Evolutionary conservation across 2,888 invertebrate species (phyloP), one percentile per base, ranked within the genome.

Genomic region (Microctonus aethiopoides): DNA sequence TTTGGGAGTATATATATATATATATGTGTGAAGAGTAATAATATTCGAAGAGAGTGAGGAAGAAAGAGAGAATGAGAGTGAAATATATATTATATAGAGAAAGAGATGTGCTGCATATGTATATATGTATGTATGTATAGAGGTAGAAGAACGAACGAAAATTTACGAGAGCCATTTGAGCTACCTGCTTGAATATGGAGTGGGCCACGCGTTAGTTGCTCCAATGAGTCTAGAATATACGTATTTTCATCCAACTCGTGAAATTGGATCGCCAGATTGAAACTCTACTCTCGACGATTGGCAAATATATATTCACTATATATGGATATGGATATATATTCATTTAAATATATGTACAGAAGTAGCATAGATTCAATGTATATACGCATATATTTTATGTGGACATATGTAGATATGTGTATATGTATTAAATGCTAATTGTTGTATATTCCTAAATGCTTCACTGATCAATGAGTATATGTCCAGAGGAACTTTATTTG

Each of bases 241-340:
- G 73, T 77, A 77, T 79, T 78, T 76, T 76, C 75, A 79, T 76
- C 69, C 77, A 72, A 75, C 73, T 78, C 29, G 68, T 68, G 70
- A 79, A 79, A 79, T 76, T 79, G 74, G 70, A 76, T 72, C 73
- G 73, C 75, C 78, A 77, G 77, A 79, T 78, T 79, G 78, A 75
- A 79, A 76, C 77, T 78, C 77, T 70, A 72, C 65, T 65, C 63
- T 26, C 64, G 32, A 5, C 39, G 26, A 62, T 29, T 22, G 20
- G 16, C 16, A 46, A 46, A 46, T 46, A 46, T 46, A 16, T 16
- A 6, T 20, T 16, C 16, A 46, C 16, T 16, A 16, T 46, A 46
- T 46, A 16, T 46, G 7, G 3, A 4, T 59, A 16, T 32, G 32
- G 16, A 32, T 57, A 57, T 56, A 24, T 54, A n/a, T n/a, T n/a